These are phyloP conservation scores for Triplophysa siluroides DNA, from an alignment of 2,113 vertebrate species.

Conservation along the genomic window DNA sequence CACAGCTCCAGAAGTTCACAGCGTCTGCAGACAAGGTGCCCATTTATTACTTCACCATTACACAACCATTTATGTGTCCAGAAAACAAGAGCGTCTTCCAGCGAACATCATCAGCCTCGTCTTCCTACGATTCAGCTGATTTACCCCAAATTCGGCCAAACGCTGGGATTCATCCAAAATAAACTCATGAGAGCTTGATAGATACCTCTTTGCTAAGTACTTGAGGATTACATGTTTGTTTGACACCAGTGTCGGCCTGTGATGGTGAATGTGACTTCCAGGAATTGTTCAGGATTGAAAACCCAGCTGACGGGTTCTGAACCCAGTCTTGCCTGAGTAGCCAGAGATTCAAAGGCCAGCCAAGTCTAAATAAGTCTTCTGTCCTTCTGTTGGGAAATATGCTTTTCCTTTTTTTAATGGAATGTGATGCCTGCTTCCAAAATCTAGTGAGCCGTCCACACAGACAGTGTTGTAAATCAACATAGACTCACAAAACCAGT, in stretches of 20 bases:
- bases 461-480: neutral
- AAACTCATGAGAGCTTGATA: constrained; percentile 17
- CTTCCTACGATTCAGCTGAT: neutral
- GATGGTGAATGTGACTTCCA: constrained; percentile 45
- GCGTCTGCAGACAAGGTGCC: constrained; percentile 78
- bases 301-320: neutral
- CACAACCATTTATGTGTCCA: constrained; percentile 17
- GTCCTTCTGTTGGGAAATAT: neutral
- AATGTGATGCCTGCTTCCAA: neutral
- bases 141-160: neutral
- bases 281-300: constrained; percentile 41
- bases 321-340: neutral
- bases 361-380: constrained; percentile 5
- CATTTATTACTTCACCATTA: constrained; percentile 35
- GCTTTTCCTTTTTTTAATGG: neutral
- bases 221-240: constrained; percentile 16
- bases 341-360: constrained; percentile 28
- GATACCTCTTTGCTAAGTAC: neutral
- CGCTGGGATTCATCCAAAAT: constrained; percentile 22
- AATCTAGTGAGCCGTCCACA: neutral
- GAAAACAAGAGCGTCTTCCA: neutral
- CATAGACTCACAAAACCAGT: neutral
- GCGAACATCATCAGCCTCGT: neutral
- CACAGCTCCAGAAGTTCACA: constrained; percentile 76
- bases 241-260: constrained; percentile 12